Evolutionary conservation across 2,113 vertebrate species (phyloP), one percentile per base, ranked within the genome.

Genomic region (Phalacrocorax aristotelis): DNA sequence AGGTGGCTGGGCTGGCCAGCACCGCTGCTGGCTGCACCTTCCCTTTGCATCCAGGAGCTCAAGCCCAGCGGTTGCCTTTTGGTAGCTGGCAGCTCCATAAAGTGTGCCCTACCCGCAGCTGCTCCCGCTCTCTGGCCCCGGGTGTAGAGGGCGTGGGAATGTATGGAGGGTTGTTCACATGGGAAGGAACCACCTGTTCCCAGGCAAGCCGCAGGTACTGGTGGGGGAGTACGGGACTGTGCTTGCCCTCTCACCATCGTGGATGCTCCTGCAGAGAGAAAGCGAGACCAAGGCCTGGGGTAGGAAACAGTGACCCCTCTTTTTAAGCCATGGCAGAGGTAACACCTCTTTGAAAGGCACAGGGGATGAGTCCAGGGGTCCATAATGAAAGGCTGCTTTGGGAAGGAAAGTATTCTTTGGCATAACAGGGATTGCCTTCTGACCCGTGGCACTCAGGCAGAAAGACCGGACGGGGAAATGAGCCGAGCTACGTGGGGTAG

Each of bases 401-500:
- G 62, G 82, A 68, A 12, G 29, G 46, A 86, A 55, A 57, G n/a
- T 6, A 16, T 38, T 60, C 40, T 40, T 54, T 2, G 2, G 55
- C 11, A 1, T 17, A 61, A 6, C 11, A 48, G 51, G 72, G 34
- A 16, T 60, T 86, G 72, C 38, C 44, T 51, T 83, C 22, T 42
- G 60, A 29, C 29, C 40, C 2, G 1, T 29, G 19, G 20, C 3
- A 29, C 71, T n/a, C 32, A 8, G 83, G 40, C 83, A 71, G 90
- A 71, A 61, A 44, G 51, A 34, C 5, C 0, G 0, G 71, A 2
- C 1, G 2, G 57, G 54, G 32, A 82, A 88, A 52, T 19, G 34
- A 89, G 75, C 78, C 0, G 13, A 30, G 68, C 54, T 68, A 61
- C 3, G 2, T 0, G 0, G 29, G 27, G 34, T 51, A 32, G 44